Base-by-base conservation (phyloP, 2,797 vertebrate genomes). In the Dendrocincla fuliginosa region DNA sequence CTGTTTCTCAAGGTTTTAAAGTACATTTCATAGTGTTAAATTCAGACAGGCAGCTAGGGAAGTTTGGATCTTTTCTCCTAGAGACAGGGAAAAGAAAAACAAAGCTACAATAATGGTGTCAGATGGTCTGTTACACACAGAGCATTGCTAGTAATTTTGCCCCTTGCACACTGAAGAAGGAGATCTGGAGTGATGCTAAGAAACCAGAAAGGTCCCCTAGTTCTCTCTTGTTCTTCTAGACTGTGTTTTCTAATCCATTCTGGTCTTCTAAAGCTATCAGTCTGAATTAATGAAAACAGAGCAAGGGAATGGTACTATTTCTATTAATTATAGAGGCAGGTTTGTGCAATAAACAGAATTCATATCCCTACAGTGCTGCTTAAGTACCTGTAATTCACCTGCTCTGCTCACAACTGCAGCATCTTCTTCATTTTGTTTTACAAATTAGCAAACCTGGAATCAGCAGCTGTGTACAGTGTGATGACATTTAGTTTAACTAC, bases 331-430 rank as follows among this genome's bases (percentile, higher is more conserved):
- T 87, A 73, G 74, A 85, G 77, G 50, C 85, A 95, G 80, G 76
- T 95, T 92, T 95, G 80, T 77, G 83, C 77, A 94, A 95, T 95
- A 93, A 97, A 88, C 55, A 91, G 93, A 93, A 97, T 94, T 93
- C 67, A 94, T 96, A 68, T 82, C 94, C 74, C 83, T 90, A 90
- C 50, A 35, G 93, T 28, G 56, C 85, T 77, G 67, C 49, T 27
- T 96, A 96, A 96, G 85, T 88, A 71, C 77, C 89, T 73, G 93
- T 96, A 95, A 95, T 76, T 97, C 96, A 95, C 80, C 87, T 44
- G 67, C 90, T 91, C 78, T 4, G 1, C 49, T 91, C 80, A 60
- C 57, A 95, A 91, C 27, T 46, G 77, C 60, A 63, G 41, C 53
- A 30, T 90, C 70, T 83, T 63, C 81, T 77, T 79, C 95, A 80